Evolutionary conservation across 2,113 vertebrate species (phyloP).

Genomic region (Alectura lathami): DNA sequence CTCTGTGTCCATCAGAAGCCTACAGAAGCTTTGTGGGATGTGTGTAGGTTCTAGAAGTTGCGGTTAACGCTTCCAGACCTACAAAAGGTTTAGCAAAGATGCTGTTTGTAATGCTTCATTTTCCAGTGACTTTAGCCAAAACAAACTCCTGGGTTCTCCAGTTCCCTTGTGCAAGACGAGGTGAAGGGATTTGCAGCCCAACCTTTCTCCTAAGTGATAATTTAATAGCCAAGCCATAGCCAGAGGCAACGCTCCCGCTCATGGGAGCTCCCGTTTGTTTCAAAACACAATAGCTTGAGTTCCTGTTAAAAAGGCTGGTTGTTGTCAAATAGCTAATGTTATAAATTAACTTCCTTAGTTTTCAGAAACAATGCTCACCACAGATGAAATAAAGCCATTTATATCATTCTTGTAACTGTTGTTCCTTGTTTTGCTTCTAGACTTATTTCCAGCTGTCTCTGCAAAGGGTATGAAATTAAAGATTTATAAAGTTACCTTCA

Average conservation of each 20-base stretch:
- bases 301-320: background rate
- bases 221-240: background rate
- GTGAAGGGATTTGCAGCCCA: background rate
- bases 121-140: background rate
- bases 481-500: background rate
- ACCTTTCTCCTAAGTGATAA: background rate
- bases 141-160: background rate
- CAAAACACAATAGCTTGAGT: background rate
- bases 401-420: background rate
- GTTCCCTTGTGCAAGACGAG: background rate
- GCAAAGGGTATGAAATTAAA: background rate
- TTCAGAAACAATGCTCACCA: background rate
- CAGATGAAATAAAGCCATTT: background rate
- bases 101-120: background rate
- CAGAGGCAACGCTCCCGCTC: background rate
- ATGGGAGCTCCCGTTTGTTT: constrained; percentile 2
- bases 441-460: background rate
- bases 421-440: background rate
- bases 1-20: background rate
- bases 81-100: background rate
- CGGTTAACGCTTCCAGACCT: accelerated
- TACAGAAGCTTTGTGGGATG: background rate
- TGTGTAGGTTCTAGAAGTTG: background rate
- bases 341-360: background rate
- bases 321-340: background rate